A percentile compares a stretch with the other conserved stretches of the same genome.
Conservation (phyloP, 2,888 invertebrate species). For the Mythimna vitellina region DNA sequence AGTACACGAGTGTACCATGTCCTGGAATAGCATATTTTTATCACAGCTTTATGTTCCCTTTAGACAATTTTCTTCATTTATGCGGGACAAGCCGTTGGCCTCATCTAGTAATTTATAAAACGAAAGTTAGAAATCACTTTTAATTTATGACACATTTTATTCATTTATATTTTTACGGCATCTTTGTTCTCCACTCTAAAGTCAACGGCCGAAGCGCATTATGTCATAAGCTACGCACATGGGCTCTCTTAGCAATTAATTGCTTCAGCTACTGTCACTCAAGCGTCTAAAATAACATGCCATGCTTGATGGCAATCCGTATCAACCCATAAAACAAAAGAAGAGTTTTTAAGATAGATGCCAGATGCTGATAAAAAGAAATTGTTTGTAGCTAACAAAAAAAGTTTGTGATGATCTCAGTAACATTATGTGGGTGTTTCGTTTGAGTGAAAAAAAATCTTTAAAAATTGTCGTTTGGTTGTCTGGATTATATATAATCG, state of each 20-base stretch:
- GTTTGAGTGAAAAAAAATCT: neutral
- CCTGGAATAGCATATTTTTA: too few relatives aligned
- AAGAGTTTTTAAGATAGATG: conserved; percentile 21
- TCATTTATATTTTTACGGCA: conserved; percentile 7
- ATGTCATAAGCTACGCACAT: conserved; percentile 37
- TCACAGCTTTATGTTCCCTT: too few relatives aligned
- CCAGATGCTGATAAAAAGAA: conserved; percentile 30
- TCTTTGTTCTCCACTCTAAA: neutral
- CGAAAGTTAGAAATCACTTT: neutral
- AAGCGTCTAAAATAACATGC: conserved; percentile 56
- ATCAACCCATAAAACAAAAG: conserved; percentile 39
- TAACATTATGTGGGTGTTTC: neutral
- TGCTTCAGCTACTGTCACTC: conserved; percentile 55
- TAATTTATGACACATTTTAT: neutral
- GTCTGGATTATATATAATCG: too few relatives aligned
- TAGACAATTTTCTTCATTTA: too few relatives aligned
- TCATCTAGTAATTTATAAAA: too few relatives aligned
- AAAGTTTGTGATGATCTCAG: neutral
- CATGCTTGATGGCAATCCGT: conserved; percentile 40
- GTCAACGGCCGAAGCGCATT: conserved; percentile 21
- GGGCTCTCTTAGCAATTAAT: conserved; percentile 50
- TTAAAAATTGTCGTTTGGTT: neutral
- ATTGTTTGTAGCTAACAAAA: neutral
- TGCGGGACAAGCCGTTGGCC: too few relatives aligned
- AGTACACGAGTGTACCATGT: too few relatives aligned